phyloP scores from a whole-genome alignment of 2,113 vertebrate species.

The Gulo gulo region DNA sequence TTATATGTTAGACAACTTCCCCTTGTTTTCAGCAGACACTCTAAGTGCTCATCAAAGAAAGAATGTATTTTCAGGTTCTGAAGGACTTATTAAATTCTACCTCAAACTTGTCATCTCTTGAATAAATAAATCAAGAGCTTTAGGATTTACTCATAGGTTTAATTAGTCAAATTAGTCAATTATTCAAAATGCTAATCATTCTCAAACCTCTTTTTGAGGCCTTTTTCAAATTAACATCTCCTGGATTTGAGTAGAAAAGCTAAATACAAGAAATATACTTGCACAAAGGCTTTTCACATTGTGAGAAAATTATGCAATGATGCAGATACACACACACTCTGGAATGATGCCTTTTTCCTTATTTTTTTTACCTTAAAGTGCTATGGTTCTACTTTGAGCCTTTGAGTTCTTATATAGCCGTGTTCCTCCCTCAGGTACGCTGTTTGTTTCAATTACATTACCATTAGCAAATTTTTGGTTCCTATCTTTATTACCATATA shows the following conservation, averaged over 20 bases:
- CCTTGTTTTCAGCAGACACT: neutral
- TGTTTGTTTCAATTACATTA: neutral
- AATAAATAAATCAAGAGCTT: constrained; percentile 49
- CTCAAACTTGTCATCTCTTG: constrained; percentile 27
- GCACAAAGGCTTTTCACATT: neutral
- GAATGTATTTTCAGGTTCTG: neutral
- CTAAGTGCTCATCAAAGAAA: neutral
- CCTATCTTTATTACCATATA: neutral
- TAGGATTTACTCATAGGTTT: constrained; percentile 36
- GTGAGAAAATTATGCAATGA: neutral
- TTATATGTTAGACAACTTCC: neutral
- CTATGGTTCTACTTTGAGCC: neutral
- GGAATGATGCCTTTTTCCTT: neutral
- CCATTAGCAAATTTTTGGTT: neutral
- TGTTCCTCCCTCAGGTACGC: neutral
- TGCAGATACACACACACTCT: neutral
- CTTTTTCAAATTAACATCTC: neutral
- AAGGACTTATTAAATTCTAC: constrained; percentile 28
- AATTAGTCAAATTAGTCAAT: constrained; percentile 56
- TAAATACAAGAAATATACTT: constrained; percentile 6
- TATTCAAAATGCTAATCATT: constrained; percentile 48
- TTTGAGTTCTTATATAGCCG: neutral
- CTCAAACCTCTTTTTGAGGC: neutral
- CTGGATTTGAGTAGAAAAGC: neutral
- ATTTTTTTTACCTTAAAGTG: neutral